phyloP scores from a whole-genome alignment of 2,113 vertebrate species.

The Buteo buteo region DNA sequence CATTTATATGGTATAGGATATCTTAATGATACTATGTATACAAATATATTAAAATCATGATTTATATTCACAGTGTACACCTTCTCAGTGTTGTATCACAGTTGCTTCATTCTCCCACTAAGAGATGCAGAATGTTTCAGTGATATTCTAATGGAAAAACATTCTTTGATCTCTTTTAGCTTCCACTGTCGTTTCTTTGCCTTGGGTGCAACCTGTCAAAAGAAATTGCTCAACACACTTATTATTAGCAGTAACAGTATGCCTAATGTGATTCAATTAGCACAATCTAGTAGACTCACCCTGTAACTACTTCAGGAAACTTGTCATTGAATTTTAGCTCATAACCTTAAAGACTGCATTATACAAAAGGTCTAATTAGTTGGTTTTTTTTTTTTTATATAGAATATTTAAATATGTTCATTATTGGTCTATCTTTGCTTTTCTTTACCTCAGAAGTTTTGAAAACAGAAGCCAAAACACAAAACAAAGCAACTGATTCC shows the following conservation, averaged over 20 bases:
- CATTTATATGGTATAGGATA: not conserved
- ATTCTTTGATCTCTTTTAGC: not conserved
- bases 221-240: not conserved
- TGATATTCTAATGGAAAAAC: not conserved
- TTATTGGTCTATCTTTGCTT: too few relatives aligned
- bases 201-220: not conserved
- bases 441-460: too few relatives aligned
- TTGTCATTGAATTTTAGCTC: too few relatives aligned
- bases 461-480: not conserved
- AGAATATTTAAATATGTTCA: too few relatives aligned
- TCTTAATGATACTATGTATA: not conserved
- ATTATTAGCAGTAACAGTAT: conserved; percentile 1
- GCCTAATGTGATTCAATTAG: not conserved
- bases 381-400: too few relatives aligned
- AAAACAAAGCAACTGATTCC: not conserved
- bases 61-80: not conserved
- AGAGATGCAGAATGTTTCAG: not conserved
- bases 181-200: not conserved
- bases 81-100: not conserved
- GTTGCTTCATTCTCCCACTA: not conserved
- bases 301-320: too few relatives aligned
- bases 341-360: too few relatives aligned
- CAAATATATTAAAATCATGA: not conserved
- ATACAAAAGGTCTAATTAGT: too few relatives aligned
- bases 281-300: too few relatives aligned